Evolutionary conservation across 2,888 invertebrate genomes (phyloP), one percentile per base, ranked within the genome.

Genomic region (Sminthurides aquaticus): DNA sequence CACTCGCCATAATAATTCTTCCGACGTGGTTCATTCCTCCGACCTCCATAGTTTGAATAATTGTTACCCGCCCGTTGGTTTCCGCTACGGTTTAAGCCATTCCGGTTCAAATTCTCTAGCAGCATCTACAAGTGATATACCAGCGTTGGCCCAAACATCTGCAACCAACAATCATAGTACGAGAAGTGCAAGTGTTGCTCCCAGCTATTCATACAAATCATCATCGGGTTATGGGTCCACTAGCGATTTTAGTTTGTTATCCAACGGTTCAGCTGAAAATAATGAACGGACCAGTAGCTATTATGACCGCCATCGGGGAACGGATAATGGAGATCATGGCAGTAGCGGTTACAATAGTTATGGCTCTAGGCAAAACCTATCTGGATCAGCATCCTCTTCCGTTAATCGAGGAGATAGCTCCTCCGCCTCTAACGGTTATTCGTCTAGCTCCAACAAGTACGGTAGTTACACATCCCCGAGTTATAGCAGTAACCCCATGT

Each of bases 221-320:
- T 68, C 68, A 20, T 68, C 65, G 2, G 68, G 66, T 26, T 68
- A 68, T 29, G 25, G 66, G 15, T 65, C 65, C 27, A 24, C 61
- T 20, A 66, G 63, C 56, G 68, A 68, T 3, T 66, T 68, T 43
- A 59, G 64, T n/a, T 60, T 62, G 1, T 65, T 60, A 15, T 56
- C 61, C 15, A 24, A 58, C 8, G 54, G 48, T n/a, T 56, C 28
- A 28, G 8, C 18, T 20, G 24, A 15, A 11, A 3, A 52, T 52
- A 52, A 20, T 22, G 20, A 52, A 52, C 3, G 20, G n/a, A 5
- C 52, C 5, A 52, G 52, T 20, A 20, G 11, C 8, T 5, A 5
- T 20, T 5, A 27, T 56, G 27, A 26, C 25, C 20, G 18, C 18
- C n/a, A n/a, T n/a, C n/a, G n/a, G n/a, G n/a, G n/a, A n/a, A 3